A percentile compares a stretch with the other conserved stretches of the same genome.
Conservation (phyloP, 2,797 vertebrate species). For the Galago senegalensis region DNA sequence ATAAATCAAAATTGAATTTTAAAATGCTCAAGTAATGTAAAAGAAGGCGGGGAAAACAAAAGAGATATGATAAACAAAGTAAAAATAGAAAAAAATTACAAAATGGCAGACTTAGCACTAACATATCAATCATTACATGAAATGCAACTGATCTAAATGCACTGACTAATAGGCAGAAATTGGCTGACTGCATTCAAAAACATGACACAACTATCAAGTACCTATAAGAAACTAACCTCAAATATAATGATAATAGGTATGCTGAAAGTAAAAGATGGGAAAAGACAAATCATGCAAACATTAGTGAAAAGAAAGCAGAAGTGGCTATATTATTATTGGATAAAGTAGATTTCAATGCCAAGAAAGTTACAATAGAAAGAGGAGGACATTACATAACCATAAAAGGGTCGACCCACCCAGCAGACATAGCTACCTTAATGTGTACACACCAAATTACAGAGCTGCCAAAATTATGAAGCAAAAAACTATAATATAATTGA, state of each 20-base stretch:
- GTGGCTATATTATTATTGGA: constrained; percentile 38
- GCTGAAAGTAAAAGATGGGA: constrained; percentile 49
- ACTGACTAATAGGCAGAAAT: constrained; percentile 29
- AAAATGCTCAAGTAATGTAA: constrained; percentile 32
- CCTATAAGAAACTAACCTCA: constrained; percentile 34
- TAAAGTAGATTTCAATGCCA: constrained; percentile 33
- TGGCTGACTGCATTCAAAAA: constrained; percentile 8
- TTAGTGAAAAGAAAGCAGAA: constrained; percentile 40
- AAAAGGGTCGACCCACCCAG: constrained; percentile 23
- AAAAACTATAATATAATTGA: constrained; percentile 10
- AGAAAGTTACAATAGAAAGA: constrained; percentile 53
- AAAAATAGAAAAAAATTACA: constrained; percentile 47
- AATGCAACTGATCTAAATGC: constrained; percentile 28
- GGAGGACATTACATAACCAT: neutral
- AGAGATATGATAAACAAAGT: neutral
- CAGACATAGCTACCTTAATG: constrained; percentile 19
- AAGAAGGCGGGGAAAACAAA: constrained; percentile 21
- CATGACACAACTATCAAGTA: neutral
- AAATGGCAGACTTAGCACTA: constrained; percentile 2
- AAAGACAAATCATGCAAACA: neutral
- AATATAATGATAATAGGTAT: constrained; percentile 27
- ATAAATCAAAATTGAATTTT: constrained; percentile 57
- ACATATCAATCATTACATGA: constrained; percentile 12
- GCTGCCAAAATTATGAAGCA: constrained; percentile 46
- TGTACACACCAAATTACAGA: constrained; percentile 6